Percentiles rank a stretch among this genome's conserved stretches.
These are phyloP conservation scores for Lordiphosa mommai DNA, from an alignment of 1,140 invertebrate species.

Conservation along the genomic window DNA sequence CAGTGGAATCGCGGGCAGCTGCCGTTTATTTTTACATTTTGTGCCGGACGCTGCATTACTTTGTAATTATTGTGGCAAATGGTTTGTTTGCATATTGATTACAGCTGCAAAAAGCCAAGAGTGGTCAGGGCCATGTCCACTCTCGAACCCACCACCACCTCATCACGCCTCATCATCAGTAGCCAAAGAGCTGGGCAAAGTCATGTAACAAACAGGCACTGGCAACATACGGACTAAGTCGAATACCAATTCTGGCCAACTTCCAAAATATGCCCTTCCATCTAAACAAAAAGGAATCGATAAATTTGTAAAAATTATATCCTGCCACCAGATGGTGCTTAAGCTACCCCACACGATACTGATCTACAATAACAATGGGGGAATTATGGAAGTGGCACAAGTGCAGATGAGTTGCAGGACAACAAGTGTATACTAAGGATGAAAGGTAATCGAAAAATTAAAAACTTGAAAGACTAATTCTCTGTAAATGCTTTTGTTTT, in stretches of 20 bases:
- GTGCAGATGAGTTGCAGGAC: constrained; percentile 11
- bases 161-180: background rate
- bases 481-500: no score
- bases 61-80: constrained; percentile 75
- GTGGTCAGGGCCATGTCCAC: constrained; percentile 8
- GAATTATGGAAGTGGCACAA: constrained; percentile 4
- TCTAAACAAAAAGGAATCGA: background rate
- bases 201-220: constrained; percentile 9
- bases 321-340: background rate
- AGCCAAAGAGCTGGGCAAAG: constrained; percentile 4
- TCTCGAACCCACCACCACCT: background rate
- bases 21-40: constrained; percentile 72
- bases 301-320: background rate
- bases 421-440: no score
- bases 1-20: constrained; percentile 54
- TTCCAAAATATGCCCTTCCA: constrained; percentile 15
- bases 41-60: constrained; percentile 59
- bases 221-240: constrained; percentile 10
- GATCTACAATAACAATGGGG: constrained; percentile 12
- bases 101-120: constrained; percentile 68
- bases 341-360: constrained; percentile 5
- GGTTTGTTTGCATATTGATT: constrained; percentile 77
- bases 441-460: no score
- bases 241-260: constrained; percentile 10
- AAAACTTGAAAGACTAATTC: no score